Evolutionary conservation across 2,888 invertebrate genomes (phyloP).

Genomic region (Teinopalpus imperialis): DNA sequence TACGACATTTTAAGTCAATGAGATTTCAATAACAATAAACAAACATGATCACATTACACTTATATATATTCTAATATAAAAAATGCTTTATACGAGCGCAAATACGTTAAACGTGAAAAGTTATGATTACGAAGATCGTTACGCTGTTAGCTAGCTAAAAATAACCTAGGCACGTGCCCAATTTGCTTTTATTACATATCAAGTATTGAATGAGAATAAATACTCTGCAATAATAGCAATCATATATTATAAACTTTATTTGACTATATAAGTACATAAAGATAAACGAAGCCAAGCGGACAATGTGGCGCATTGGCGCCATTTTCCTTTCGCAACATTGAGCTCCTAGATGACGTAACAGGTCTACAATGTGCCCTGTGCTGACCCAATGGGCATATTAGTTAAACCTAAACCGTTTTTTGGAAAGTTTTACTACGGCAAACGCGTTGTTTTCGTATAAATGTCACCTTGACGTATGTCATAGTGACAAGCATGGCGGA

Average conservation of each 20-base stretch:
- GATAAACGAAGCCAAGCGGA: slow-evolving; percentile 28
- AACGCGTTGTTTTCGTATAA: slow-evolving; percentile 70
- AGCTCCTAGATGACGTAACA: slow-evolving; percentile 72
- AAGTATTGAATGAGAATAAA: not conserved
- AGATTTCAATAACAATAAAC: slow-evolving; percentile 69
- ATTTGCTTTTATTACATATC: slow-evolving; percentile 18
- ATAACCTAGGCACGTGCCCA: slow-evolving; percentile 71
- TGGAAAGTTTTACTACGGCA: slow-evolving; percentile 44
- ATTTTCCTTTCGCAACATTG: slow-evolving; percentile 72
- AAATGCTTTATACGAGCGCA: no score
- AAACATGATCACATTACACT: slow-evolving; percentile 37
- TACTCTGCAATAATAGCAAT: no score
- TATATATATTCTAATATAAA: not conserved
- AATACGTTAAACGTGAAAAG: no score
- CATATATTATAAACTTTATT: not conserved
- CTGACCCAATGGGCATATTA: slow-evolving; percentile 32
- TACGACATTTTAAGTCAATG: slow-evolving; percentile 69
- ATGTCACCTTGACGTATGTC: slow-evolving; percentile 82
- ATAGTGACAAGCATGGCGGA: slow-evolving; percentile 81
- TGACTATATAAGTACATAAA: slow-evolving; percentile 1
- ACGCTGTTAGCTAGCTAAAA: slow-evolving; percentile 52
- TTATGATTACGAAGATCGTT: slow-evolving; percentile 23
- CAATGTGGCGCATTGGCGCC: slow-evolving; percentile 62
- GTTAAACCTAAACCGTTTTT: slow-evolving; percentile 38
- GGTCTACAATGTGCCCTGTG: slow-evolving; percentile 47